Evolutionary conservation across 2,113 vertebrate genomes (phyloP).

Genomic region (Odocoileus virginianus): DNA sequence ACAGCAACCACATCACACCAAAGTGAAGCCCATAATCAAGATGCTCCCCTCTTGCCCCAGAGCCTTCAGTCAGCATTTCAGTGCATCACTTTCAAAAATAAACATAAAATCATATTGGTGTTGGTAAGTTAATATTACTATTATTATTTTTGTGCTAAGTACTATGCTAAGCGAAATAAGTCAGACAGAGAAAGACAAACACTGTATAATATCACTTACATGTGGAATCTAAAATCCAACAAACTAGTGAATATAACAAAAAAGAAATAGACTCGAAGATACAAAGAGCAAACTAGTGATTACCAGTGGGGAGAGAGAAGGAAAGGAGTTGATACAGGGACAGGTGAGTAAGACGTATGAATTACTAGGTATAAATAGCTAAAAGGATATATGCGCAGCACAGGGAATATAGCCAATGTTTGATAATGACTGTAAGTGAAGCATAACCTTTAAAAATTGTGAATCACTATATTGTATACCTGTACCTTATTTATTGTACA

Average conservation of each 20-base stretch:
- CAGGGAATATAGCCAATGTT: neutral
- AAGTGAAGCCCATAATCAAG: neutral
- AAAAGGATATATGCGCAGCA: neutral
- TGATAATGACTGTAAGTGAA: neutral
- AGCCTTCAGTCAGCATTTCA: neutral
- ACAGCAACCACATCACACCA: neutral
- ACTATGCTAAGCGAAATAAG: neutral
- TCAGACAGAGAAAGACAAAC: neutral
- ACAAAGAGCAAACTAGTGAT: neutral
- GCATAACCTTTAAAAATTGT: neutral
- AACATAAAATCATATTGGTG: neutral
- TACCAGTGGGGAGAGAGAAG: neutral
- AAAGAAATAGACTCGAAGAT: neutral
- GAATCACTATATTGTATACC: neutral
- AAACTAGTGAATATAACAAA: neutral
- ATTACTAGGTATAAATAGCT: neutral
- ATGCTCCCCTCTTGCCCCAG: neutral
- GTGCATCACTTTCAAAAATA: neutral
- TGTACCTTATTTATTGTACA: neutral
- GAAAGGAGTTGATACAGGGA: neutral
- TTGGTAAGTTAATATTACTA: neutral
- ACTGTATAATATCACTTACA: neutral
- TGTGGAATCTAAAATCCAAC: neutral
- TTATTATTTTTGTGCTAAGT: neutral
- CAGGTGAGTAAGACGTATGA: neutral